Base-by-base conservation (phyloP, 2,888 invertebrate species). In the Fissipunctia ypsillon region DNA sequence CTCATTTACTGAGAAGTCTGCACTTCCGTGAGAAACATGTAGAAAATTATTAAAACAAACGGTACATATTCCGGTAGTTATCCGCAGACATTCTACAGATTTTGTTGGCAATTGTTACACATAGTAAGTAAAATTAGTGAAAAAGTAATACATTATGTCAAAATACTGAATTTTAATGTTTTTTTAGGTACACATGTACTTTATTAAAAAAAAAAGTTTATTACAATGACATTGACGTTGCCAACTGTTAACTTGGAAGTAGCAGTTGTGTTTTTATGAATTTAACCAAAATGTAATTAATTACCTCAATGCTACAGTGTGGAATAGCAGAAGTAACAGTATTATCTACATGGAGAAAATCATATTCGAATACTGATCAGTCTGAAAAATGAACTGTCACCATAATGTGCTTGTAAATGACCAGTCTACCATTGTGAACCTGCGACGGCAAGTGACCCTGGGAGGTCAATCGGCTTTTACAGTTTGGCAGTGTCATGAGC, bases 11-110 rank as follows among this genome's bases (percentile, higher is more conserved):
- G 68, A 81, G 82, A 84, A 77, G 73, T 73, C 54, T 76, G 83
- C 75, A 81, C 83, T 86, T 87, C 84, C 88, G 85, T 87, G 88
- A 85, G 88, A 89, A 87, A 71, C 76, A 68, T 77, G 77, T 74
- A 76, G 76, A 74, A 80, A 78, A 81, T 80, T 84, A 84, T 81
- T 76, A 79, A 81, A 82, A 76, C 69, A 76, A 83, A 84, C 84
- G 82, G 87, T 85, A 84, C 70, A 60, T 75, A 76, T 73, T 76
- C 73, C 75, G 82, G 76, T 76, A 73, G 69, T 69, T 83, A 73
- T 56, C n/a, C 9, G 54, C 56, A 56, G 45, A 65, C 38, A 70
- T 60, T 72, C 43, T 68, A n/a, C 19, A 35, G 45, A 67, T 54
- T 63, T 38, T 69, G 56, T 54, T 48, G 12, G 66, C 3, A 45